These are phyloP conservation scores for Pao palembangensis DNA, from an alignment of 2,113 vertebrate genomes.

Conservation along the genomic window DNA sequence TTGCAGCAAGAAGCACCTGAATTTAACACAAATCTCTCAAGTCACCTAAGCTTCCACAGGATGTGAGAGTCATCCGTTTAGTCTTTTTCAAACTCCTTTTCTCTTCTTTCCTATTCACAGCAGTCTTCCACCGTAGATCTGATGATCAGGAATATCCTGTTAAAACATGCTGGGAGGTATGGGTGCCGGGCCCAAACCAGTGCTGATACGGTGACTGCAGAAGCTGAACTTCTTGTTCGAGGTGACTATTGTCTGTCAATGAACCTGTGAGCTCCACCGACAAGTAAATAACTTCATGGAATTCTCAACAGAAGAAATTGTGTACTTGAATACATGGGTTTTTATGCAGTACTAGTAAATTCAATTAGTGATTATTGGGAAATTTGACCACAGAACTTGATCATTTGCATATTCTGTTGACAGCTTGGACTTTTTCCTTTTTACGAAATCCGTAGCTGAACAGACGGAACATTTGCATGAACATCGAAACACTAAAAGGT, in stretches of 20 bases:
- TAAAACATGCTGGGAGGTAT: conserved; percentile 93
- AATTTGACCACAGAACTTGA: neutral
- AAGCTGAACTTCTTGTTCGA: conserved; percentile 92
- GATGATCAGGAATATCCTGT: conserved; percentile 96
- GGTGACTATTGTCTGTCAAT: conserved; percentile 73
- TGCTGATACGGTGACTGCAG: conserved; percentile 85
- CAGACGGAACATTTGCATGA: conserved; percentile 42
- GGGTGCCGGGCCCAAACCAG: conserved; percentile 91
- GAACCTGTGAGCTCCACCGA: neutral
- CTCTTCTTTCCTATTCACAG: conserved; percentile 67
- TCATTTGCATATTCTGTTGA: neutral
- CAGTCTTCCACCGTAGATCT: conserved; percentile 94
- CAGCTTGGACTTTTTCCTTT: neutral
- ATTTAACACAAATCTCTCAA: conserved; percentile 57
- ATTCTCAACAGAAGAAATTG: too few species aligned
- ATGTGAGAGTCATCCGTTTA: conserved; percentile 50
- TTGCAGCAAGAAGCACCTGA: conserved; percentile 48
- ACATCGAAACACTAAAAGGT: neutral
- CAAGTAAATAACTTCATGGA: too few species aligned
- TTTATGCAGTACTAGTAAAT: too few species aligned
- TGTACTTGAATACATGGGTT: too few species aligned
- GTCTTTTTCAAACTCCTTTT: conserved; percentile 17
- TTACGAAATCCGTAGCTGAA: neutral
- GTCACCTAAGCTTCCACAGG: conserved; percentile 54
- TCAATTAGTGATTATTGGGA: neutral